Conservation (phyloP, 2,888 invertebrate genomes). For the Drosophila bunnanda region DNA sequence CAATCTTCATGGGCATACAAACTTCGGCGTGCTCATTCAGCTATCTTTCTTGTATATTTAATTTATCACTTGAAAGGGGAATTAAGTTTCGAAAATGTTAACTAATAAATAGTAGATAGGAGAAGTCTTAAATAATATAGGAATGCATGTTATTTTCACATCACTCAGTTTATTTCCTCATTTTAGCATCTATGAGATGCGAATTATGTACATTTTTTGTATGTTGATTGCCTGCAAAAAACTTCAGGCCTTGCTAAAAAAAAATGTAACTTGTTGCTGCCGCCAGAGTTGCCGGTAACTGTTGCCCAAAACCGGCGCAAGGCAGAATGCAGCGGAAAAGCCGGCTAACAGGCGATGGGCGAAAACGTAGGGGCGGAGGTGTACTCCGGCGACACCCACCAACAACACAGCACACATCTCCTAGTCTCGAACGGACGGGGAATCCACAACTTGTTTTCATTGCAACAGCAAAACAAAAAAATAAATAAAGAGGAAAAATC, state of each 20-base stretch:
- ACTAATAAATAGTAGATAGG: background rate
- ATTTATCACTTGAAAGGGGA: background rate
- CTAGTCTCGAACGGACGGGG: slow-evolving; percentile 5
- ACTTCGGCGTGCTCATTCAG: no score
- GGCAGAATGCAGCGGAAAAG: slow-evolving; percentile 74
- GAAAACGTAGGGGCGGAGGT: slow-evolving; percentile 9
- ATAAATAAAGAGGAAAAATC: background rate
- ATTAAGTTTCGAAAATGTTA: background rate
- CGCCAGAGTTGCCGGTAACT: slow-evolving; percentile 51
- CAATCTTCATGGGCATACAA: no score
- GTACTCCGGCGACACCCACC: slow-evolving; percentile 16
- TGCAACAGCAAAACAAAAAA: slow-evolving; percentile 22
- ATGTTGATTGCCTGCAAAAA: slow-evolving; percentile 26
- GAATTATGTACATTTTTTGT: background rate
- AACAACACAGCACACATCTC: slow-evolving; percentile 10
- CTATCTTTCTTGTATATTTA: no score
- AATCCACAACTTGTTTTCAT: slow-evolving; percentile 67
- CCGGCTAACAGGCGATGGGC: slow-evolving; percentile 46
- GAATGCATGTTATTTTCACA: background rate
- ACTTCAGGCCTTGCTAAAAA: slow-evolving; percentile 3
- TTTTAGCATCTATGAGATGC: background rate
- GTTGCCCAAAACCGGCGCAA: slow-evolving; percentile 53
- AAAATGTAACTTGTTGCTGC: slow-evolving; percentile 70
- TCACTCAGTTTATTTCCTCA: background rate
- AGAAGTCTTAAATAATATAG: background rate